A percentile compares a stretch with the other conserved stretches of the same genome.
Evolutionary conservation across 2,113 vertebrate species (phyloP).

Genomic region (Sphyrna mokarran): DNA sequence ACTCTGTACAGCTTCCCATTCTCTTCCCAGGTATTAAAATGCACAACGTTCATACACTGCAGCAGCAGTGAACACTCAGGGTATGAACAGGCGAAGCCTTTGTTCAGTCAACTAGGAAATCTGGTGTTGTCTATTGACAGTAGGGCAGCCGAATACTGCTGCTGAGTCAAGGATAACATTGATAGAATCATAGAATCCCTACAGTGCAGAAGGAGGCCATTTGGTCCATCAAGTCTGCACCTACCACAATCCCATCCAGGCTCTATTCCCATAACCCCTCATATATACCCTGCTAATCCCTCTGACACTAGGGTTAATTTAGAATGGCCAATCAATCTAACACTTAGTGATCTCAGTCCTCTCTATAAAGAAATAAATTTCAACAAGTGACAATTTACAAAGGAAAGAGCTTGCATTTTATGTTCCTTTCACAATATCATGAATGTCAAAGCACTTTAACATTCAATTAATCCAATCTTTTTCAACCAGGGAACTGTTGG

Average conservation of each 20-base stretch:
- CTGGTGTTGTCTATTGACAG: background rate
- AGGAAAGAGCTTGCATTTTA: background rate
- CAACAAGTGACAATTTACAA: background rate
- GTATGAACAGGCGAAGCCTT: background rate
- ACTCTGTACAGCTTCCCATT: background rate
- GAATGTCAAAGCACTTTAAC: background rate
- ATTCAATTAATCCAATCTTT: background rate
- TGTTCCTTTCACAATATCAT: background rate
- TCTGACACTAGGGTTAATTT: too few relatives aligned
- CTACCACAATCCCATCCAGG: too few relatives aligned
- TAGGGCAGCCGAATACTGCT: background rate
- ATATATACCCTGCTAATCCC: too few relatives aligned
- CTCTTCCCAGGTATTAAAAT: background rate
- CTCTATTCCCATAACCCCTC: too few relatives aligned
- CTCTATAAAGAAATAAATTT: background rate
- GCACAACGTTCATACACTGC: background rate
- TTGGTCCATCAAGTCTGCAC: too few relatives aligned
- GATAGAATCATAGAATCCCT: too few relatives aligned
- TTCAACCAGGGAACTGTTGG: background rate
- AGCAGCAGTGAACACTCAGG: too few relatives aligned
- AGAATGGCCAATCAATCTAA: too few relatives aligned
- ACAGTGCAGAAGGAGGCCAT: too few relatives aligned
- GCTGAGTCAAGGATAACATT: background rate
- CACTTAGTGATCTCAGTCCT: too few relatives aligned
- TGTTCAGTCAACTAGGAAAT: background rate